These are phyloP conservation scores for Drosophila multiciliata DNA, from an alignment of 2,888 invertebrate genomes.

Conservation along the genomic window DNA sequence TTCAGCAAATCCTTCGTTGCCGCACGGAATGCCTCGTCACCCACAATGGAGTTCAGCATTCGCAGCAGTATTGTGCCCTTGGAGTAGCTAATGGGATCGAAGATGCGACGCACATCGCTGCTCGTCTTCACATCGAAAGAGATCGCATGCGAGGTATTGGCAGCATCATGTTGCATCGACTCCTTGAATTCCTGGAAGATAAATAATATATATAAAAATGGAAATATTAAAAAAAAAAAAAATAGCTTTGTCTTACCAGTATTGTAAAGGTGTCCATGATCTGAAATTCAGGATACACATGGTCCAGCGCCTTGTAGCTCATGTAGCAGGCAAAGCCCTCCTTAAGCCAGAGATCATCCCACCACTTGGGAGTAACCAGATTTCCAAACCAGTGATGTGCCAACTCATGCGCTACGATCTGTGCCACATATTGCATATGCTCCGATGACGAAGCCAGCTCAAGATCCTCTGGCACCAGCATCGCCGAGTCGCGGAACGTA, in stretches of 20 bases:
- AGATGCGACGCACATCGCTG: conserved; percentile 88
- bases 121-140: conserved; percentile 88
- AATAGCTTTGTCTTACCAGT: conserved; percentile 43
- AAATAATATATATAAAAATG: neutral
- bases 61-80: conserved; percentile 90
- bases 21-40: conserved; percentile 87
- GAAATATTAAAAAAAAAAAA: too few species aligned
- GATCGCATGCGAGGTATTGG: conserved; percentile 88
- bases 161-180: conserved; percentile 88
- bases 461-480: conserved; percentile 85
- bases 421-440: conserved; percentile 88
- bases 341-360: conserved; percentile 90
- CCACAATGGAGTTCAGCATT: conserved; percentile 90
- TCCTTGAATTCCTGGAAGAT: conserved; percentile 85
- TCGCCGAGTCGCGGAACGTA: conserved; percentile 88
- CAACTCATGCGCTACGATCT: conserved; percentile 91
- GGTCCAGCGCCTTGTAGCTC: conserved; percentile 84
- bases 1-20: conserved; percentile 86
- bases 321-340: conserved; percentile 87
- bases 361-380: conserved; percentile 90
- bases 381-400: conserved; percentile 94
- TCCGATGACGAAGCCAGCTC: conserved; percentile 85
- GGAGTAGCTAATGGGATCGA: conserved; percentile 90
- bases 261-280: conserved; percentile 87
- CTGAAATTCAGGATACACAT: conserved; percentile 87